Evolutionary conservation across 2,113 vertebrate species (phyloP), one percentile per base, ranked within the genome.

Genomic region (Chloropsis hardwickii): DNA sequence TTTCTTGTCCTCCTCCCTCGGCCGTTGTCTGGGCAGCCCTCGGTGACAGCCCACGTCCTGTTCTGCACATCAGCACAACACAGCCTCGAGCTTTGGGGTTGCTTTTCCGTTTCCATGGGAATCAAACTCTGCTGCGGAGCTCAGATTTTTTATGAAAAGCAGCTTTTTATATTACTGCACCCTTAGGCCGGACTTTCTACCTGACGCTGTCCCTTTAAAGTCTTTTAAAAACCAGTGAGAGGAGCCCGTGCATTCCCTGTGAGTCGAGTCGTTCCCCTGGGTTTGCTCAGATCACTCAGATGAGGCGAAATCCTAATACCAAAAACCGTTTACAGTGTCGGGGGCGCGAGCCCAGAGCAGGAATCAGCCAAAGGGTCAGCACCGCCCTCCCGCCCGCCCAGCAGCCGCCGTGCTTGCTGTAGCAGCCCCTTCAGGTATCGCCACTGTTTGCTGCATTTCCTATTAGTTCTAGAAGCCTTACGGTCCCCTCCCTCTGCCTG

Each of bases 391-490:
- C 39, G 35, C 83, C 91, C 89, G 60, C 92, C 96, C 80, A 86
- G 70, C 81, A 92, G 91, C 79, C 85, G 8, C 94, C 29, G 82
- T 82, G 90, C 96, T 96, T 72, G 91, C 93, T 93, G 92, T 86
- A 97, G 95, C 86, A 92, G 78, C 92, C 97, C 96, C 95, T 88
- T 95, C 95, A 94, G 96, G 94, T 95, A 95, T 89, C 79, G 58
- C 94, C 86, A 47, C 97, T 88, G 84, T 90, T 67, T 96, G 97
- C 95, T 95, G 96, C 94, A 94, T 95, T 93, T 96, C 94, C 95
- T 90, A 4, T 95, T 96, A 94, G 95, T 78, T 97, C 97, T 96
- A 97, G 97, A 98, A 98, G 98, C 98, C 98, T 98, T 98, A 98
- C 82, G n/a, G 95, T 95, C 91, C 92, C n/a, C 35, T 93, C 86